Percentiles rank a stretch among this genome's conserved stretches.
These are phyloP conservation scores for Amphimedon queenslandica DNA, from an alignment of 37 sponge, comb jelly and placozoan species.

Conservation along the genomic window DNA sequence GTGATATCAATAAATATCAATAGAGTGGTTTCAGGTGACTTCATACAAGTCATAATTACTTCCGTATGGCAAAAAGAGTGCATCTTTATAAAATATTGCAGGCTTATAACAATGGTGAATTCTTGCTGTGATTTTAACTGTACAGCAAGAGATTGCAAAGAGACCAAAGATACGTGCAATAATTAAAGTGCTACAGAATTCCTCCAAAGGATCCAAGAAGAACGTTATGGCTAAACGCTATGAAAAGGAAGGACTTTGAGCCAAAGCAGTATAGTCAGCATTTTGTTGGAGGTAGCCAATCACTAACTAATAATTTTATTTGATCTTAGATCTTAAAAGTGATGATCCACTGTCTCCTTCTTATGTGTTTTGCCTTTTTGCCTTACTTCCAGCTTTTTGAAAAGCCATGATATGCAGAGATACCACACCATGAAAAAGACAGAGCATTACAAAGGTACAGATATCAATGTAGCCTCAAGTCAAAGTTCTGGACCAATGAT, in stretches of 20 bases:
- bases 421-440: constrained; percentile 5
- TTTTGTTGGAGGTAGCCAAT: constrained; percentile 22
- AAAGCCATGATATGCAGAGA: constrained; percentile 3
- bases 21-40: constrained; percentile 28
- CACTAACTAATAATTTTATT: background rate
- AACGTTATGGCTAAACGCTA: constrained; percentile 31
- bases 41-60: constrained; percentile 13
- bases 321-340: constrained; percentile 7
- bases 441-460: background rate
- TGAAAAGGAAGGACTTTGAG: constrained; percentile 22
- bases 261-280: constrained; percentile 17
- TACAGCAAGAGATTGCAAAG: constrained; percentile 35
- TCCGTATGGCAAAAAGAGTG: constrained; percentile 12
- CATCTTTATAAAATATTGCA: background rate
- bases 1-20: too few relatives aligned
- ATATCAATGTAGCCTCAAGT: background rate
- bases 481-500: background rate
- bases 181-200: constrained; percentile 27
- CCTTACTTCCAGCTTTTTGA: constrained; percentile 14
- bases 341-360: constrained; percentile 47
- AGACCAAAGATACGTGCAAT: constrained; percentile 26
- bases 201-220: constrained; percentile 16
- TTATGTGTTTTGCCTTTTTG: constrained; percentile 17
- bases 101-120: constrained; percentile 8
- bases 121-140: constrained; percentile 33